Conservation (phyloP, 1,140 invertebrate genomes). For the Aphaenogaster floridana region DNA sequence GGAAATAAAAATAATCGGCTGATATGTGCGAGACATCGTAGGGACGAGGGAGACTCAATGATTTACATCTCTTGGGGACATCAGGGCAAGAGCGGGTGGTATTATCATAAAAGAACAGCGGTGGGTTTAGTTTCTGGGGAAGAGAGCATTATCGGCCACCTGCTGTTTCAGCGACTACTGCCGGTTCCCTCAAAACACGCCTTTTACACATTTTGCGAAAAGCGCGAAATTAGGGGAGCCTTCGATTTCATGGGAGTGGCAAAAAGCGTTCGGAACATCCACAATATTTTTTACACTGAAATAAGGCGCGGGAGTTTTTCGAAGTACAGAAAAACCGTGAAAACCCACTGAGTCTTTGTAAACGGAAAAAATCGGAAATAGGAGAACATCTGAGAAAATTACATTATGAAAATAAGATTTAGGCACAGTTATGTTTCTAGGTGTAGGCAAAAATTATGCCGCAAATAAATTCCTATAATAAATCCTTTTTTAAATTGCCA, state of each 20-base stretch:
- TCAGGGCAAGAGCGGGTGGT: constrained; percentile 64
- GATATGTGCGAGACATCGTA: constrained; percentile 67
- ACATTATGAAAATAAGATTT: not conserved
- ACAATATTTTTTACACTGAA: not conserved
- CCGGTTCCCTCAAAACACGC: constrained; percentile 33
- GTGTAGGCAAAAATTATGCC: not conserved
- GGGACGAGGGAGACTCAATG: constrained; percentile 27
- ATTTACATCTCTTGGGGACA: constrained; percentile 81
- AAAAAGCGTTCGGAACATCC: not conserved
- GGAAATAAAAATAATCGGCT: constrained; percentile 71
- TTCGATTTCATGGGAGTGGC: constrained; percentile 9
- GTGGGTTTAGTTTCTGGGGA: constrained; percentile 70
- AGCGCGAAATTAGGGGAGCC: not conserved
- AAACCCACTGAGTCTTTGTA: not conserved
- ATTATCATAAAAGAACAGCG: constrained; percentile 82
- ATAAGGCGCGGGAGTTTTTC: not conserved
- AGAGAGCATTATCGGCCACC: constrained; percentile 79
- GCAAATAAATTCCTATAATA: not conserved
- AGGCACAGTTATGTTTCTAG: not conserved
- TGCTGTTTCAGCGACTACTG: constrained; percentile 77
- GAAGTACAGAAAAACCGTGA: not conserved
- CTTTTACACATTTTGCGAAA: constrained; percentile 52
- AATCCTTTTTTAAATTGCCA: not conserved
- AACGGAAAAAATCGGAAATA: not conserved
- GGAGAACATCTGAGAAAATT: constrained; percentile 1